Evolutionary conservation across 2,797 vertebrate species (phyloP).

Genomic region (Tokudaia muenninki): DNA sequence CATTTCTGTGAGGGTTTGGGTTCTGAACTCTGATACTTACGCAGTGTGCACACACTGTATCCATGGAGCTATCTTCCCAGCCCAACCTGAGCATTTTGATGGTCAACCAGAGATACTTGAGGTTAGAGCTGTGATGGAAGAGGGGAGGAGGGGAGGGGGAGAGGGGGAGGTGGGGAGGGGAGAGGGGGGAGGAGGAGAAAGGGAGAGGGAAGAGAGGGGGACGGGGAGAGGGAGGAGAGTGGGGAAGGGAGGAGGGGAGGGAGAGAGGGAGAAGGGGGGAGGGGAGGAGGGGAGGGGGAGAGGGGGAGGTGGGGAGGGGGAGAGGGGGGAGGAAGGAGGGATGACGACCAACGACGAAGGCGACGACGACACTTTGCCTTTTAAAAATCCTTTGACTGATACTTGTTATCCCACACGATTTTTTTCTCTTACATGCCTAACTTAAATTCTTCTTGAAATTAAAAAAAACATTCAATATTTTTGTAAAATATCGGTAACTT

Average conservation of each 20-base stretch:
- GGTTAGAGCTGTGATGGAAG: background rate
- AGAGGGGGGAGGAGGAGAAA: too few species aligned
- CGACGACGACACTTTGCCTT: background rate
- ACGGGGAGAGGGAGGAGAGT: too few species aligned
- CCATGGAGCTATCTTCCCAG: background rate
- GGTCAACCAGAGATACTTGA: background rate
- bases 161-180: too few species aligned
- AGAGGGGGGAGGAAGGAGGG: too few species aligned
- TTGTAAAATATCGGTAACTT: background rate
- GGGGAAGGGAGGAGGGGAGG: too few species aligned
- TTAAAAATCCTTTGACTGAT: background rate
- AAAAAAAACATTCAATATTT: conserved; percentile 39
- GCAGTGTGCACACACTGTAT: background rate
- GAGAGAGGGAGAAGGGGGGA: too few species aligned
- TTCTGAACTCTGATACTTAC: background rate
- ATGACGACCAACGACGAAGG: too few species aligned
- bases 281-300: too few species aligned
- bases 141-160: background rate
- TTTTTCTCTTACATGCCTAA: conserved; percentile 9
- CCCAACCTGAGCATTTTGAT: background rate
- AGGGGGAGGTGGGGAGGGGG: too few species aligned
- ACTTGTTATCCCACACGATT: background rate
- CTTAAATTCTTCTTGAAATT: conserved; percentile 41
- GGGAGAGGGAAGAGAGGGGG: too few species aligned
- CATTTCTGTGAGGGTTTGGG: background rate